phyloP scores from a whole-genome alignment of 1,140 invertebrate genomes.

The Lordiphosa stackelbergi region DNA sequence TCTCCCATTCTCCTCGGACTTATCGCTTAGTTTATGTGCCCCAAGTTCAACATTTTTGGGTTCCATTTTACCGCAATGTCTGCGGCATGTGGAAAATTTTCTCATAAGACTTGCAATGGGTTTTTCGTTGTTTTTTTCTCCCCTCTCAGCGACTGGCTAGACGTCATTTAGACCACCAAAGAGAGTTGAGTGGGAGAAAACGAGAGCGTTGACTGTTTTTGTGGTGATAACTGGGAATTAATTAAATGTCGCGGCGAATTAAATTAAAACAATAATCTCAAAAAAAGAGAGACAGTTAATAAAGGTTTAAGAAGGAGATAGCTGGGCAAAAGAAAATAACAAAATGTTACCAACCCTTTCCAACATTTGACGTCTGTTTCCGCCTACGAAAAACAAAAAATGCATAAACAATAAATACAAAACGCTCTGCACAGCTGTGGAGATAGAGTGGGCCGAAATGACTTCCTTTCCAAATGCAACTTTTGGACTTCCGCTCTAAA shows the following conservation, averaged over 20 bases:
- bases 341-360: background rate
- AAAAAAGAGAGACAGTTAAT: slow-evolving; percentile 28
- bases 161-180: slow-evolving; percentile 39
- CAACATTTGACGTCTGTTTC: slow-evolving; percentile 35
- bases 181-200: slow-evolving; percentile 18
- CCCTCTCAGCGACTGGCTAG: slow-evolving; percentile 41
- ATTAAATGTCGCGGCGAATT: slow-evolving; percentile 54
- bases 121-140: slow-evolving; percentile 9
- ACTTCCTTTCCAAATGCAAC: slow-evolving; percentile 20
- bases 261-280: slow-evolving; percentile 52
- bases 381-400: slow-evolving; percentile 9
- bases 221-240: slow-evolving; percentile 64
- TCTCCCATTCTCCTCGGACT: slow-evolving; percentile 21
- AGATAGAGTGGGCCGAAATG: background rate
- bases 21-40: slow-evolving; percentile 39
- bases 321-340: no score
- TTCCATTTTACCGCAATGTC: slow-evolving; percentile 40
- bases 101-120: slow-evolving; percentile 48
- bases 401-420: slow-evolving; percentile 48
- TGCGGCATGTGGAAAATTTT: slow-evolving; percentile 60
- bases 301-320: slow-evolving; percentile 15
- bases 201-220: slow-evolving; percentile 36
- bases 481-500: slow-evolving; percentile 62
- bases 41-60: slow-evolving; percentile 42
- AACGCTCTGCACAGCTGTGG: background rate